These are phyloP conservation scores for Lottia scabra DNA, from an alignment of 2,888 invertebrate species.

Conservation along the genomic window DNA sequence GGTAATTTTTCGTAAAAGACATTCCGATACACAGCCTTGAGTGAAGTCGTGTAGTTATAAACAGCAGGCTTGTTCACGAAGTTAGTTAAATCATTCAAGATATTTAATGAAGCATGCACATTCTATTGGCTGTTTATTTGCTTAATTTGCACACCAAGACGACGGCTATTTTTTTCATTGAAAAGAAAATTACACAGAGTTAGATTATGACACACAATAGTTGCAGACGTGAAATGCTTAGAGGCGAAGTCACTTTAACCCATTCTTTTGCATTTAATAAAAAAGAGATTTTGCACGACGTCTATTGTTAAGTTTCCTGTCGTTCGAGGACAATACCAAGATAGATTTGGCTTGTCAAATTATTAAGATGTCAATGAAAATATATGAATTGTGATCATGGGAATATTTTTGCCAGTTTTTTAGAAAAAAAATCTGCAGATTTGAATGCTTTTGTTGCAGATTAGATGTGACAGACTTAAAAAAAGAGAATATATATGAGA, in stretches of 20 bases:
- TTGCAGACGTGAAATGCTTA: not conserved
- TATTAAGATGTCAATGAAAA: not conserved
- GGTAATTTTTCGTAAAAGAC: not conserved
- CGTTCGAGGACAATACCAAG: not conserved
- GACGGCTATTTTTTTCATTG: not conserved
- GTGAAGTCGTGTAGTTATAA: not conserved
- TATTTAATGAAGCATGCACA: too few species aligned
- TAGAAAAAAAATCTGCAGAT: too few species aligned
- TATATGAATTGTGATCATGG: not conserved
- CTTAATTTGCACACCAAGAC: too few species aligned
- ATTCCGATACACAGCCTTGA: not conserved
- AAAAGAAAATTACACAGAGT: conserved; percentile 2
- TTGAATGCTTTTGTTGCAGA: too few species aligned
- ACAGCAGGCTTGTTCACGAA: not conserved
- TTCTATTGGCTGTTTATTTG: too few species aligned
- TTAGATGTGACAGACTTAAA: too few species aligned
- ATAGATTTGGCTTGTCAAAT: not conserved
- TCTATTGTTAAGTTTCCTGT: not conserved
- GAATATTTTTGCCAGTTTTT: not conserved
- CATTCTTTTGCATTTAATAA: too few species aligned
- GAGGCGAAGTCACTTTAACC: not conserved
- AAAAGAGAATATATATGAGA: too few species aligned
- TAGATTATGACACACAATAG: not conserved
- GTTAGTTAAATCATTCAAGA: too few species aligned
- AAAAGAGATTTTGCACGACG: not conserved